phyloP scores from a whole-genome alignment of 2,113 vertebrate species.

The Centropus unirufus region DNA sequence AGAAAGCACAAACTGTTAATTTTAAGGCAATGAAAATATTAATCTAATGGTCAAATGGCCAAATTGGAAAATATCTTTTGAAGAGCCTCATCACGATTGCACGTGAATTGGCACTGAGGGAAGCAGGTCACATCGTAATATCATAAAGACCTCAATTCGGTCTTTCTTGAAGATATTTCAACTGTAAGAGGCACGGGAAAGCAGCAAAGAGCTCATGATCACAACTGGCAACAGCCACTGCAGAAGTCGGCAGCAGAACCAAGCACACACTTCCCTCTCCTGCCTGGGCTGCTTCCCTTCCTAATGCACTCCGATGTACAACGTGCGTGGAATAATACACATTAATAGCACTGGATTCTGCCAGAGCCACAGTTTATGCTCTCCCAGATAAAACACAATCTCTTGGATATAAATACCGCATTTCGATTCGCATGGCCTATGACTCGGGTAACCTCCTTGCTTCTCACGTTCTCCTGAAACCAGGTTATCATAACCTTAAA shows the following conservation, averaged over 20 bases:
- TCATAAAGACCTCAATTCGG: not conserved
- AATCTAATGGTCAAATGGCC: not conserved
- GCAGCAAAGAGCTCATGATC: not conserved
- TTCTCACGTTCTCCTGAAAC: not conserved
- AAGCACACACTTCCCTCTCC: accelerated
- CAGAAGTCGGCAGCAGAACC: not conserved
- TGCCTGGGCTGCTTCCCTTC: not conserved
- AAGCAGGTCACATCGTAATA: not conserved
- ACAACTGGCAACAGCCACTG: accelerated
- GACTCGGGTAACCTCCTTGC: accelerated
- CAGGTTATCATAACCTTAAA: not conserved
- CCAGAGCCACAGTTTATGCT: accelerated
- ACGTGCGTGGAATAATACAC: accelerated
- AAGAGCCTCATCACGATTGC: not conserved
- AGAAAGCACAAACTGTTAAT: not conserved
- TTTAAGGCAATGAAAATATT: not conserved
- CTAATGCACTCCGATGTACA: accelerated
- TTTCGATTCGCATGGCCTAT: not conserved
- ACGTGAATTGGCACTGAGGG: not conserved
- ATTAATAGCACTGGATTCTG: not conserved
- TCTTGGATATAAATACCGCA: not conserved
- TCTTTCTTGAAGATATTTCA: not conserved
- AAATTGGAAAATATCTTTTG: not conserved
- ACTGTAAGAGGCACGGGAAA: not conserved
- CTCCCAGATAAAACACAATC: not conserved